These are phyloP conservation scores for Horisme vitalbata DNA, from an alignment of 2,888 invertebrate genomes.

Conservation along the genomic window DNA sequence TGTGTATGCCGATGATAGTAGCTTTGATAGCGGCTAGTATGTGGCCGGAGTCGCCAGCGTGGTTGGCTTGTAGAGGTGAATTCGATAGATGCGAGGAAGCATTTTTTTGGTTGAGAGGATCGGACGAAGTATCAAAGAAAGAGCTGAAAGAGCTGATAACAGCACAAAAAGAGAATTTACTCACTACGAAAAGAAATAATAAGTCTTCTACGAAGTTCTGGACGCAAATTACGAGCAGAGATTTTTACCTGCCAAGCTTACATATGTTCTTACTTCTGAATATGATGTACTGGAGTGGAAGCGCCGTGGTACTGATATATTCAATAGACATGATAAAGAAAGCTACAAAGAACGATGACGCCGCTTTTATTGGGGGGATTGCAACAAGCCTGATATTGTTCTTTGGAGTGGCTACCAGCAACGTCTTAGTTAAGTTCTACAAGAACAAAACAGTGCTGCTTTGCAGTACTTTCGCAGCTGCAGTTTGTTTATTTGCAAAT, in stretches of 20 bases:
- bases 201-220: constrained; percentile 6
- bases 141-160: constrained; percentile 27
- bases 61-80: constrained; percentile 34
- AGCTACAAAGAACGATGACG: constrained; percentile 24
- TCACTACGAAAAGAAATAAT: neutral
- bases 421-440: constrained; percentile 23
- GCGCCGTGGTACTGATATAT: constrained; percentile 28
- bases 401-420: constrained; percentile 17
- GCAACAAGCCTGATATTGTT: constrained; percentile 11
- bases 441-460: constrained; percentile 29
- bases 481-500: constrained; percentile 13
- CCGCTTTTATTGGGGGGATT: constrained; percentile 24
- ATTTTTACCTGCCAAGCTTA: constrained; percentile 33
- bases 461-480: constrained; percentile 16
- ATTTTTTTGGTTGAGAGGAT: constrained; percentile 32
- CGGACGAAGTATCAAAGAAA: constrained; percentile 19
- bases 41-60: constrained; percentile 36
- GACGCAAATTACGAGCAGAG: constrained; percentile 20
- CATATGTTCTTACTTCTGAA: constrained; percentile 29
- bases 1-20: constrained; percentile 23
- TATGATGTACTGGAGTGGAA: constrained; percentile 34
- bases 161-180: constrained; percentile 20
- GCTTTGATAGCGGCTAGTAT: constrained; percentile 20
- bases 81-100: constrained; percentile 30
- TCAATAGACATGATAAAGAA: constrained; percentile 27